Percentiles rank a stretch among this genome's conserved stretches.
Evolutionary conservation across 2,797 vertebrate species (phyloP).

Genomic region (Centropyge bicolor): DNA sequence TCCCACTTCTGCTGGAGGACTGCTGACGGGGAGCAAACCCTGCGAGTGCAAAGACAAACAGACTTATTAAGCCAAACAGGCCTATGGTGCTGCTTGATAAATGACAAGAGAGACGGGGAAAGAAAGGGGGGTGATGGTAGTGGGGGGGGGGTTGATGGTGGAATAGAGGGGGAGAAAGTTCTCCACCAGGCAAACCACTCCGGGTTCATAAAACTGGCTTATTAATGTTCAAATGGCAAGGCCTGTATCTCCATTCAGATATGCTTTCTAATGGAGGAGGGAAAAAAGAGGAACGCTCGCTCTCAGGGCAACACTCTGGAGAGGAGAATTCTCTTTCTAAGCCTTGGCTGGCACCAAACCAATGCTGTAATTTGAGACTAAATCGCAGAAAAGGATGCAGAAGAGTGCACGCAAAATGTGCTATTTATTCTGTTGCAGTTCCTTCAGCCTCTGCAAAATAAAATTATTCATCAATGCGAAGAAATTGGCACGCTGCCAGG

Average conservation of each 20-base stretch:
- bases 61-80: constrained; percentile 78
- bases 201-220: constrained; percentile 75
- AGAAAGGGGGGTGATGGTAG: constrained; percentile 1
- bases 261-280: constrained; percentile 61
- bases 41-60: constrained; percentile 74
- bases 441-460: constrained; percentile 42
- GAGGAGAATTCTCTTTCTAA: constrained; percentile 55
- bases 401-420: constrained; percentile 47
- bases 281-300: constrained; percentile 25
- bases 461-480: constrained; percentile 52
- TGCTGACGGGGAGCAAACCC: constrained; percentile 59
- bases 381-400: constrained; percentile 68
- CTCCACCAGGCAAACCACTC: constrained; percentile 70
- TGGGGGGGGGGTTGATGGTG: too few species aligned
- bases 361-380: constrained; percentile 70
- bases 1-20: constrained; percentile 58
- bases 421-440: constrained; percentile 55
- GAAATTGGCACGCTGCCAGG: constrained; percentile 47
- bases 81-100: constrained; percentile 73
- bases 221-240: constrained; percentile 77
- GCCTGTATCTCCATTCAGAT: constrained; percentile 70
- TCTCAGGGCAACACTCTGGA: constrained; percentile 61
- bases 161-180: constrained; percentile 39
- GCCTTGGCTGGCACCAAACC: constrained; percentile 60
- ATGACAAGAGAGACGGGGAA: constrained; percentile 56